Evolutionary conservation across 2,113 vertebrate species (phyloP).

Genomic region (Cervus canadensis): DNA sequence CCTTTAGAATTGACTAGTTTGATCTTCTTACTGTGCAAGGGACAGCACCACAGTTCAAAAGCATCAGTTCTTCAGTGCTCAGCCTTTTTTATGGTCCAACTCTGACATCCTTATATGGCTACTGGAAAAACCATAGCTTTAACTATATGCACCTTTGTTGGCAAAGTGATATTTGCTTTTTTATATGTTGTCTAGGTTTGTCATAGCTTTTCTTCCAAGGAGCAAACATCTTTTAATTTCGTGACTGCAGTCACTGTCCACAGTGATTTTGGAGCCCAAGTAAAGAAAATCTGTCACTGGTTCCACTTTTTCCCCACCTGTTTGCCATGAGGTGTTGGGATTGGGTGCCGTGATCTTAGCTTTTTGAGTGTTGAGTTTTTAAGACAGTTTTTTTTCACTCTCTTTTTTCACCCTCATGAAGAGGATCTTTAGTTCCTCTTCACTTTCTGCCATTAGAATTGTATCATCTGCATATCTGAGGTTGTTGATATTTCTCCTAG

Average conservation of each 20-base stretch:
- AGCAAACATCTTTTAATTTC: neutral
- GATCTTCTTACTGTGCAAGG: neutral
- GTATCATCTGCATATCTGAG: neutral
- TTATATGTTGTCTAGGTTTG: neutral
- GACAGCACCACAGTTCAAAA: neutral
- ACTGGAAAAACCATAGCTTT: neutral
- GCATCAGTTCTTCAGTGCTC: accelerated
- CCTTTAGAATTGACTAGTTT: neutral
- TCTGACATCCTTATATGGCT: neutral
- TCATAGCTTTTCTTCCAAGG: neutral
- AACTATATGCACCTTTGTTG: neutral
- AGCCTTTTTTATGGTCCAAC: neutral
- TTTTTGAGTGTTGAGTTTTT: neutral
- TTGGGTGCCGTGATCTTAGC: neutral
- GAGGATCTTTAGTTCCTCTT: neutral
- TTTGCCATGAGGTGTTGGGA: neutral
- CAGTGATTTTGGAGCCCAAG: neutral
- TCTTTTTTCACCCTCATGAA: neutral
- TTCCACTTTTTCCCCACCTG: neutral
- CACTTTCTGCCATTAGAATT: accelerated
- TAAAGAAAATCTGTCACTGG: neutral
- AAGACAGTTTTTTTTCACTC: neutral
- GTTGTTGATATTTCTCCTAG: neutral
- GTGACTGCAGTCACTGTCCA: neutral
- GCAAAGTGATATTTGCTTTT: neutral